Base-by-base conservation (phyloP, 2,113 vertebrate genomes). In the Urocynchramus pylzowi region DNA sequence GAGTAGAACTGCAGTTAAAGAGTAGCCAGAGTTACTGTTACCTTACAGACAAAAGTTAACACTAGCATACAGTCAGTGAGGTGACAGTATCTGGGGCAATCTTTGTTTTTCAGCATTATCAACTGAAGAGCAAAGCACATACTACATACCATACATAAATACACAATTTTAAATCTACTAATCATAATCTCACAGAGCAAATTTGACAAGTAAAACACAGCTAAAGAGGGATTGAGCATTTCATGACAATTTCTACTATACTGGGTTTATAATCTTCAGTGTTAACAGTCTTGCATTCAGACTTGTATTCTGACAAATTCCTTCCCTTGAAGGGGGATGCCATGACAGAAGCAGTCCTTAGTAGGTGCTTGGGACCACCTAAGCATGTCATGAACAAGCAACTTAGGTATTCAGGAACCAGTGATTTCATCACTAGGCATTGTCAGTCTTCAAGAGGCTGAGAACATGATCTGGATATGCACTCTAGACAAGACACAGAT, bases 71-170 rank as follows among this genome's bases (percentile, higher is more conserved):
- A 75, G 24, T 71, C 37, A 76, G 5, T 30, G 42, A 87, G 7
- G 19, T 9, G 44, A 21, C 22, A 47, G 7, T 35, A 57, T 28
- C 24, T 33, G 0, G 0, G 13, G 10, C 15, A 70, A 31, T 21
- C 37, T 33, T 9, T 54, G 10, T 6, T 74, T 92, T 81, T 63
- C 60, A 67, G 3, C 16, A 44, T 56, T 52, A 50, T 16, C 16
- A 39, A 57, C 23, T 31, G 9, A 57, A 74, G 24, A 80, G 30
- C 23, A 65, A 88, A 82, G 8, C 6, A 45, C 7, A 22, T 44
- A 41, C 5, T 33, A 83, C 11, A 60, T n/a, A 64, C 5, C 7
- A 19, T 37, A 54, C 16, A 56, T 33, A 84, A 68, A 81, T 22
- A 37, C 1, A 14, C 15, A 52, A 41, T 84, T 87, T 79, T 3